phyloP scores from a whole-genome alignment of 2,113 vertebrate genomes.

The Ginglymostoma cirratum region DNA sequence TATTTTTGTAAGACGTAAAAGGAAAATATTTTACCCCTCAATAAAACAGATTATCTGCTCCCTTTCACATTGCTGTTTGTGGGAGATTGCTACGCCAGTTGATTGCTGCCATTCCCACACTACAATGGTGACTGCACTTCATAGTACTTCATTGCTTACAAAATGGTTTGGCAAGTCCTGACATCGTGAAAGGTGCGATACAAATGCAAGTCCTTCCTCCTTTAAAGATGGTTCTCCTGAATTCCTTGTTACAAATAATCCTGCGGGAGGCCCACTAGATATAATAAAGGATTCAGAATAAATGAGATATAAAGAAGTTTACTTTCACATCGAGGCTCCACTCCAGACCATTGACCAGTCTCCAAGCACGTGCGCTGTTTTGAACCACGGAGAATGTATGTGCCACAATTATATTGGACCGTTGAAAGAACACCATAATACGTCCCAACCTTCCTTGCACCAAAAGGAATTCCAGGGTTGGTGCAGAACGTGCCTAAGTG shows the following conservation, averaged over 20 bases:
- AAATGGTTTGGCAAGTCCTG: neutral
- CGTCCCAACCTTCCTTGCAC: neutral
- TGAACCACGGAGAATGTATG: neutral
- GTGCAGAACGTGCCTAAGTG: neutral
- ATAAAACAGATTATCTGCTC: neutral
- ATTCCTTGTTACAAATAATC: neutral
- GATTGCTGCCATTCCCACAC: neutral
- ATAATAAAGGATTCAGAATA: neutral
- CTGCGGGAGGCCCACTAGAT: neutral
- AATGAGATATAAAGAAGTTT: neutral
- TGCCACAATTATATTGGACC: neutral
- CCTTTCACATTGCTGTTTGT: neutral
- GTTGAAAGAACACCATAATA: neutral
- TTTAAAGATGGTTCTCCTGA: neutral
- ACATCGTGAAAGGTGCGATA: neutral
- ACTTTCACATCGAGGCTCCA: slow-evolving; percentile 25
- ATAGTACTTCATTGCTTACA: too few species aligned
- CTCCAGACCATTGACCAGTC: slow-evolving; percentile 21
- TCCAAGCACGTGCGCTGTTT: neutral
- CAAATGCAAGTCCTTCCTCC: neutral
- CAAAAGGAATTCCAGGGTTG: slow-evolving; percentile 30
- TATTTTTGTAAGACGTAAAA: too few species aligned
- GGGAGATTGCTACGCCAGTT: neutral
- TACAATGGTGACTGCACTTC: neutral
- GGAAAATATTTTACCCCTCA: neutral